A percentile compares a stretch with the other conserved stretches of the same genome.
Evolutionary conservation across 2,888 invertebrate species (phyloP).

Genomic region (Lymantria dispar): DNA sequence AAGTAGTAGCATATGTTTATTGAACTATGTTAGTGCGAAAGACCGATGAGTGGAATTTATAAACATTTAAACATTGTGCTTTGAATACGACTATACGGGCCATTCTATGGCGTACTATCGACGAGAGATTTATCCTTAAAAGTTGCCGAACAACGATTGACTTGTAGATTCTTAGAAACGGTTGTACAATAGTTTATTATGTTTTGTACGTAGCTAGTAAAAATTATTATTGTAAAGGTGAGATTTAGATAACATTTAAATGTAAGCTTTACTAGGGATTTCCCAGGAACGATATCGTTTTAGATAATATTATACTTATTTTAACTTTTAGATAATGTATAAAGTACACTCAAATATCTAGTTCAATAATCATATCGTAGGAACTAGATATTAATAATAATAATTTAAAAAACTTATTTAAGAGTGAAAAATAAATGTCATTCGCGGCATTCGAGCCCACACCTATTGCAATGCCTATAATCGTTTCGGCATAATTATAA

Average conservation of each 20-base stretch:
- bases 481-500: too few relatives aligned
- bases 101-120: constrained; percentile 45
- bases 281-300: background rate
- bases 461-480: too few relatives aligned
- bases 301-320: too few relatives aligned
- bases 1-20: constrained; percentile 51
- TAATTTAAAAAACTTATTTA: too few relatives aligned
- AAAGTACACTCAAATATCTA: too few relatives aligned
- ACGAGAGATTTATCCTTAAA: constrained; percentile 65
- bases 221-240: background rate
- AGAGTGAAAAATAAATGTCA: too few relatives aligned
- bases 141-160: constrained; percentile 43
- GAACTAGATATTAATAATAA: too few relatives aligned
- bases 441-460: too few relatives aligned
- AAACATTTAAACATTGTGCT: constrained; percentile 62
- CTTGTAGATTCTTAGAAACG: constrained; percentile 41
- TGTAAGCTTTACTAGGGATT: background rate
- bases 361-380: too few relatives aligned
- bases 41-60: constrained; percentile 65
- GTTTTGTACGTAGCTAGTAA: background rate
- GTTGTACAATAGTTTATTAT: constrained; percentile 9
- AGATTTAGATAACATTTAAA: background rate
- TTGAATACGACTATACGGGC: constrained; percentile 36
- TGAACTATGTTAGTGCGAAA: constrained; percentile 55
- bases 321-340: too few relatives aligned